Percentiles rank a stretch among this genome's conserved stretches.
Conservation (phyloP, 1,140 invertebrate species). For the Drosophila albomicans region DNA sequence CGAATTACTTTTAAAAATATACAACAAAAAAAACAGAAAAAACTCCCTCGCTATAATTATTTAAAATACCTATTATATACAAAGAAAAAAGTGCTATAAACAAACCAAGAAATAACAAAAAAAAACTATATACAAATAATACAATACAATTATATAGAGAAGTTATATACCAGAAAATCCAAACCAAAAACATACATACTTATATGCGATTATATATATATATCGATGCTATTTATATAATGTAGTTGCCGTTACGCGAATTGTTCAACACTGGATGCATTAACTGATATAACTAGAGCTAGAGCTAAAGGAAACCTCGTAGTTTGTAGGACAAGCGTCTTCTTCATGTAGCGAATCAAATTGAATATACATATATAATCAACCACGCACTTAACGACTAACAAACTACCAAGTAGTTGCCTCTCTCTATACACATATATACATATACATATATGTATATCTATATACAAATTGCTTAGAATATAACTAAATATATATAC, state of each 20-base stretch:
- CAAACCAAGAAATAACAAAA: neutral
- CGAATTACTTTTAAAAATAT: slow-evolving; percentile 78
- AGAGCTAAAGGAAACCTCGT: slow-evolving; percentile 80
- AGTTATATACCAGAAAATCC: slow-evolving; percentile 38
- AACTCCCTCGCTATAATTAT: slow-evolving; percentile 43
- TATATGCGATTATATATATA: slow-evolving; percentile 15
- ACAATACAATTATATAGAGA: slow-evolving; percentile 28
- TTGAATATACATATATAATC: slow-evolving; percentile 44
- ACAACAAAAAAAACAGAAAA: slow-evolving; percentile 33
- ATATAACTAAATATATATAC: slow-evolving; percentile 50
- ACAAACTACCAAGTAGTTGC: slow-evolving; percentile 81
- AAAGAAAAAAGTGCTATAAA: slow-evolving; percentile 55
- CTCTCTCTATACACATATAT: slow-evolving; percentile 70
- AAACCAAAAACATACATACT: slow-evolving; percentile 22
- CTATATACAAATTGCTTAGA: slow-evolving; percentile 75
- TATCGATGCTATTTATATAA: slow-evolving; percentile 50
- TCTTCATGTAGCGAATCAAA: slow-evolving; percentile 71
- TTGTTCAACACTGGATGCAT: slow-evolving; percentile 66
- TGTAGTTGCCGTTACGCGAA: slow-evolving; percentile 69
- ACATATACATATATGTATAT: slow-evolving; percentile 60
- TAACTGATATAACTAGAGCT: slow-evolving; percentile 64
- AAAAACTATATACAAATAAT: slow-evolving; percentile 27
- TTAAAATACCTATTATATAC: slow-evolving; percentile 31
- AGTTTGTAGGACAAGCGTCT: slow-evolving; percentile 74
- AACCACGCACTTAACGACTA: slow-evolving; percentile 67